These are phyloP conservation scores for Bombus affinis DNA, from an alignment of 1,140 invertebrate species.

Conservation along the genomic window DNA sequence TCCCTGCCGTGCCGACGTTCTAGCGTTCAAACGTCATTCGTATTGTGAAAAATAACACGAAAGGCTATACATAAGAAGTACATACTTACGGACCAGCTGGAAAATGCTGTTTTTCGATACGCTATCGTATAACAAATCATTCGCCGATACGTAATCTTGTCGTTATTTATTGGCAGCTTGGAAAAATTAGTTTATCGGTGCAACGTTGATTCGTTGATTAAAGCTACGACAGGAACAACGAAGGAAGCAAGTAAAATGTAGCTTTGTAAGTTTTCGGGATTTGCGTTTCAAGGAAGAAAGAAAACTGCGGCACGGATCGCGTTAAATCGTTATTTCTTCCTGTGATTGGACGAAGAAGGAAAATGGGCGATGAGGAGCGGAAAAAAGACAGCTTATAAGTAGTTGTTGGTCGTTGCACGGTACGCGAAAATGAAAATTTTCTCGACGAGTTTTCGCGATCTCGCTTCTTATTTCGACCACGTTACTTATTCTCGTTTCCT, in stretches of 20 bases:
- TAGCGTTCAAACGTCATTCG: too few relatives aligned
- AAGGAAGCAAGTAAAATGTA: background rate
- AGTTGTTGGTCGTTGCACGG: slow-evolving; percentile 2
- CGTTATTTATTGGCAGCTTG: background rate
- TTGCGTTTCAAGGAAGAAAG: background rate
- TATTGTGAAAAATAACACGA: too few relatives aligned
- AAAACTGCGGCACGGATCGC: background rate
- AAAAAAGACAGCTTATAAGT: slow-evolving; percentile 21
- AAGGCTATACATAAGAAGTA: background rate
- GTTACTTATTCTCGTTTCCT: slow-evolving; percentile 30
- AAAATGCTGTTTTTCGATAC: too few relatives aligned
- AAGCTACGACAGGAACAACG: background rate
- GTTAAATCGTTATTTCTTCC: slow-evolving; percentile 18
- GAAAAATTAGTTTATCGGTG: background rate
- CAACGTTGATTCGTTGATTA: background rate
- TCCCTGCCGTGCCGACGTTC: too few relatives aligned
- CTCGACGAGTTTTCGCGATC: background rate
- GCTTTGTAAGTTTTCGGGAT: background rate
- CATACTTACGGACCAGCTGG: background rate
- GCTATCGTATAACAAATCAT: too few relatives aligned
- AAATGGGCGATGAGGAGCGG: slow-evolving; percentile 14
- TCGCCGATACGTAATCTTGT: too few relatives aligned
- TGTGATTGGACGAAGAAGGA: slow-evolving; percentile 12
- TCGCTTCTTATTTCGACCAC: slow-evolving; percentile 36
- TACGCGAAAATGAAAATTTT: slow-evolving; percentile 36